A percentile compares a stretch with the other conserved stretches of the same genome.
These are phyloP conservation scores for Branchipolynoe longqiensis DNA, from an alignment of 2,888 invertebrate genomes.

Conservation along the genomic window DNA sequence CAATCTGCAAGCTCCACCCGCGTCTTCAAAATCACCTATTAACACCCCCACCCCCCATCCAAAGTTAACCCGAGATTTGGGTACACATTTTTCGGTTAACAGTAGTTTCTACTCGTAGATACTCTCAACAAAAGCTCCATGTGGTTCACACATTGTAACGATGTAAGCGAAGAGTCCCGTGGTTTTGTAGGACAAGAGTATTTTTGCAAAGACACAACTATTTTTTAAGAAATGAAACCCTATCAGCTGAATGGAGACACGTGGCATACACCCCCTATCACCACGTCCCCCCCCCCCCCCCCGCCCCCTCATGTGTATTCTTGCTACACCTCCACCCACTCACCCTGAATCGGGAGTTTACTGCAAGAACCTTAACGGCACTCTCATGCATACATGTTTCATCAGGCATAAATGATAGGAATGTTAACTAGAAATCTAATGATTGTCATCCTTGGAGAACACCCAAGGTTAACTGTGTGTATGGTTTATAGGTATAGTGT, in stretches of 20 bases:
- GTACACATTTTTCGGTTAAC: too few species aligned
- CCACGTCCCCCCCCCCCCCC: too few species aligned
- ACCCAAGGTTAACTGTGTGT: conserved; percentile 12
- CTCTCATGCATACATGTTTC: background rate
- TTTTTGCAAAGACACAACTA: conserved; percentile 15
- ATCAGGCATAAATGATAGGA: background rate
- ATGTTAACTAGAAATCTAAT: conserved; percentile 7
- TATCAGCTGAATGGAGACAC: conserved; percentile 12
- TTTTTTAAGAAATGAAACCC: conserved; percentile 12
- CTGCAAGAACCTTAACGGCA: background rate
- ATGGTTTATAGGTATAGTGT: background rate
- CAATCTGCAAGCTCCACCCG: too few species aligned
- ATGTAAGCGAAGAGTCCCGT: conserved; percentile 25
- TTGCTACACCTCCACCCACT: background rate
- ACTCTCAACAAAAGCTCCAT: background rate
- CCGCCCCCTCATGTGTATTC: background rate
- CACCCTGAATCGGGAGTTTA: background rate
- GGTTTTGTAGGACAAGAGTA: conserved; percentile 36
- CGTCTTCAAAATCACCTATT: too few species aligned
- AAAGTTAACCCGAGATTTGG: too few species aligned
- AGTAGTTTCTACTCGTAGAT: too few species aligned
- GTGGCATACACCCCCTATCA: too few species aligned
- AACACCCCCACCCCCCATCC: too few species aligned
- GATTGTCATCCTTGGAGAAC: conserved; percentile 21
- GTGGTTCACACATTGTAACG: background rate